Base-by-base conservation (phyloP, 2,113 vertebrate genomes). In the Pholis gunnellus region DNA sequence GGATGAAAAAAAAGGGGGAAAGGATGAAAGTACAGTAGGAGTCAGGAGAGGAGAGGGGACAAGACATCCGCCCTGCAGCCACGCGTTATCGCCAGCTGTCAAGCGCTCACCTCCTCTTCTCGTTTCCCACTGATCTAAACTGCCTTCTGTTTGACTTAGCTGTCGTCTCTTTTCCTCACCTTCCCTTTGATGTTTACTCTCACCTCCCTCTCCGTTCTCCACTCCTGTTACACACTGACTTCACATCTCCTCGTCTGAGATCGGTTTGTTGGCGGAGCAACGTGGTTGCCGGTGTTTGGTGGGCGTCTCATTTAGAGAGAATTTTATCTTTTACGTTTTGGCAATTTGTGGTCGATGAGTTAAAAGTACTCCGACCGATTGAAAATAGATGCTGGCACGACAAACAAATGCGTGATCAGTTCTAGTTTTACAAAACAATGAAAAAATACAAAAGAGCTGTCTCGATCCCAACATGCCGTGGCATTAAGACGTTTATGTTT, bases 41-140 rank as follows among this genome's bases (percentile, higher is more conserved):
- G 79, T n/a, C 48, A 77, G 69, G 34, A 18, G 56, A 85, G 59
- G 42, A 64, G 74, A 81, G 44, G 56, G 85, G 73, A 83, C 82
- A 86, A 75, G 81, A 79, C 79, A 73, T 87, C 69, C 65, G 40
- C 63, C 91, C 83, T 90, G 9, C 76, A 90, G 88, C 86, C 63
- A 22, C 31, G 44, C 78, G 75, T 83, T 82, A 5, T 87, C 77
- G 88, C 88, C 88, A 81, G 81, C 85, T 87, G 91, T 90, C 91
- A 87, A 68, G 27, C 1, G 2, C 38, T 79, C 81, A 70, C 52
- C 81, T 66, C 71, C 34, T 75, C 52, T 5, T 65, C 72, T 70
- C 9, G 1, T 70, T 46, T 79, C 54, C 60, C 34, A 22, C 77
- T 75, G 75, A 82, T 89, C 88, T 75, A 29, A 81, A 70, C 82